Conservation (phyloP, 2,888 invertebrate genomes). For the Deilephila porcellus region DNA sequence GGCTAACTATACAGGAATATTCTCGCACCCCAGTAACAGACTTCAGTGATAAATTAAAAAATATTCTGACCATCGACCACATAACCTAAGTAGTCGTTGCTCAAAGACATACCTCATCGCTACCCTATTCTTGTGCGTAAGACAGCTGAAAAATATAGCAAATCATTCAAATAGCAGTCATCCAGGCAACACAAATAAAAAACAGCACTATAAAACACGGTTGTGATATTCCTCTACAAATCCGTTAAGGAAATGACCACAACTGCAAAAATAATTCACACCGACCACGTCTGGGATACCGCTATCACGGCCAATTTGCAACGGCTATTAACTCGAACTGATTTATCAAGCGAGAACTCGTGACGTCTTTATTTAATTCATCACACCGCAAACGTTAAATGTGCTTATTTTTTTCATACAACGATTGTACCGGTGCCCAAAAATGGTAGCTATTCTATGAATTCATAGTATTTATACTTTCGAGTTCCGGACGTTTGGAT, state of each 20-base stretch:
- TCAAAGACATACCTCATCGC: too few relatives aligned
- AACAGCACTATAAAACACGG: too few relatives aligned
- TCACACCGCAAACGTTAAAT: conserved; percentile 30
- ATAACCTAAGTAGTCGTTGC: too few relatives aligned
- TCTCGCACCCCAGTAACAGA: too few relatives aligned
- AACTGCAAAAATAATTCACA: conserved; percentile 3
- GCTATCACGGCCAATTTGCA: conserved; percentile 19
- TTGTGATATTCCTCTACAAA: not conserved
- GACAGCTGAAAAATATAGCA: too few relatives aligned
- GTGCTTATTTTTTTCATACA: not conserved
- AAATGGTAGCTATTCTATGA: not conserved
- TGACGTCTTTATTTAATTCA: conserved; percentile 24
- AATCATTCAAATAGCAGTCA: too few relatives aligned
- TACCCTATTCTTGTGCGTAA: too few relatives aligned
- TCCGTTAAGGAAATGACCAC: conserved; percentile 32
- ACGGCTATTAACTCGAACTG: conserved; percentile 14
- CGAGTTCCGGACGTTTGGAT: too few relatives aligned
- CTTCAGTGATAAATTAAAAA: too few relatives aligned
- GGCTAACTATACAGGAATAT: too few relatives aligned
- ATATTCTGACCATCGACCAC: too few relatives aligned
- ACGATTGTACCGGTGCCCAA: not conserved
- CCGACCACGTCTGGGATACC: conserved; percentile 14
- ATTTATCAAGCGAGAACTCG: conserved; percentile 6
- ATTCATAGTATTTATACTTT: too few relatives aligned
- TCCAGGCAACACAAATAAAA: not conserved